phyloP scores from a whole-genome alignment of 2,888 invertebrate genomes.

The Zeuzera pyrina region DNA sequence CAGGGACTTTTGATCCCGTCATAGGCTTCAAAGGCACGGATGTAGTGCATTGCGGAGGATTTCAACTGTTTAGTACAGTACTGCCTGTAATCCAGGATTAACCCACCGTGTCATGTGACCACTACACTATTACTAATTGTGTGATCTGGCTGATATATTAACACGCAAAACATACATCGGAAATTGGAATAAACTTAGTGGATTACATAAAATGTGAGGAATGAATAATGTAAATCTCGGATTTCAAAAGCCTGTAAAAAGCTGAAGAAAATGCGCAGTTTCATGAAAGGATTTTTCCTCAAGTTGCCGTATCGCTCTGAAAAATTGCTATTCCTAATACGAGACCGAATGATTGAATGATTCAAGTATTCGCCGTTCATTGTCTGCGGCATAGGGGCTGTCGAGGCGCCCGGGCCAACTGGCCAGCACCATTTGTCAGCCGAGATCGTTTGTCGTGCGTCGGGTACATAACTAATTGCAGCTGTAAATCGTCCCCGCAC shows the following conservation, averaged over 20 bases:
- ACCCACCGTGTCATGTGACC: constrained; percentile 51
- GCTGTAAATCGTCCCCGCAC: constrained; percentile 55
- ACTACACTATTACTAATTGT: constrained; percentile 48
- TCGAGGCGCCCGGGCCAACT: constrained; percentile 27
- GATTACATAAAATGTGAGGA: too few species aligned
- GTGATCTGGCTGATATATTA: constrained; percentile 23
- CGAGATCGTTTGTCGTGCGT: constrained; percentile 53
- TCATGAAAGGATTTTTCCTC: too few species aligned
- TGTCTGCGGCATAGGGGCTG: constrained; percentile 41
- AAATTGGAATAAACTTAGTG: too few species aligned
- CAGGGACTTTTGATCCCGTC: constrained; percentile 60
- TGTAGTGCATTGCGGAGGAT: constrained; percentile 46
- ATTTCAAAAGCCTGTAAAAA: background rate
- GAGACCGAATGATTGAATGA: constrained; percentile 42
- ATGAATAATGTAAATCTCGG: background rate
- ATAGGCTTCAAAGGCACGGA: constrained; percentile 65
- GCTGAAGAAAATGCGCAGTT: background rate
- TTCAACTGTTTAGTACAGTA: constrained; percentile 48
- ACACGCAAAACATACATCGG: too few species aligned
- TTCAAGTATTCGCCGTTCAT: constrained; percentile 39
- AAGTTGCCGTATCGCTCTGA: constrained; percentile 8
- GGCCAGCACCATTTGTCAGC: constrained; percentile 48
- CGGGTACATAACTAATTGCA: constrained; percentile 59
- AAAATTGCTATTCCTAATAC: constrained; percentile 30
- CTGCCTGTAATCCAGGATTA: constrained; percentile 54